Evolutionary conservation across 2,797 vertebrate genomes (phyloP).

Genomic region (Malacoctenus gilli): DNA sequence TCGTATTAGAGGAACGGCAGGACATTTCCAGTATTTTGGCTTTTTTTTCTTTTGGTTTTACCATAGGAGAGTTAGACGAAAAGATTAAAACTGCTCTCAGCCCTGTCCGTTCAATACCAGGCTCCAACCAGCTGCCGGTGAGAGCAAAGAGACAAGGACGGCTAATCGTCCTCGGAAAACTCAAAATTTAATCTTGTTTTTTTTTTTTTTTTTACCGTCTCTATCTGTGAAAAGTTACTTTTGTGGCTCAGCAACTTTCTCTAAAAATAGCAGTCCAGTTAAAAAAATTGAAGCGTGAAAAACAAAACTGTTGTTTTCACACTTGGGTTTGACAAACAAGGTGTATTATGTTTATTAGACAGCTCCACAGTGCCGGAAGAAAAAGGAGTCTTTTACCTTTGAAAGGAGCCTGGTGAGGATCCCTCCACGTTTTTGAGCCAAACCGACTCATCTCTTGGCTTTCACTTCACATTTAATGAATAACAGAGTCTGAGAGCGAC

Average conservation of each 20-base stretch:
- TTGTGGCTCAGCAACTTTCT: too few species aligned
- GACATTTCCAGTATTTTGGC: slow-evolving; percentile 15
- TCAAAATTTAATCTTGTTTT: background rate
- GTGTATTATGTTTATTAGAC: background rate
- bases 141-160: slow-evolving; percentile 1
- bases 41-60: slow-evolving; percentile 1
- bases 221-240: too few species aligned
- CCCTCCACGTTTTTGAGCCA: background rate
- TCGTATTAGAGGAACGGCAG: slow-evolving; percentile 17
- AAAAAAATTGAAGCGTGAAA: background rate
- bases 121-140: background rate
- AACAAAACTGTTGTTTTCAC: background rate
- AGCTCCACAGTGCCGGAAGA: background rate
- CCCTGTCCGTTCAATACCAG: slow-evolving; percentile 6
- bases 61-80: slow-evolving; percentile 12
- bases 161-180: background rate
- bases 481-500: background rate
- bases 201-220: too few species aligned
- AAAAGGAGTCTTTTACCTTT: background rate
- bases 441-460: background rate
- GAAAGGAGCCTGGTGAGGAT: background rate
- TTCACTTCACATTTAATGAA: background rate
- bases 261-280: background rate
- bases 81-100: background rate
- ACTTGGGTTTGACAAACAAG: slow-evolving; percentile 1